Conservation (phyloP, 2,113 vertebrate species). For the Anseranas semipalmata region DNA sequence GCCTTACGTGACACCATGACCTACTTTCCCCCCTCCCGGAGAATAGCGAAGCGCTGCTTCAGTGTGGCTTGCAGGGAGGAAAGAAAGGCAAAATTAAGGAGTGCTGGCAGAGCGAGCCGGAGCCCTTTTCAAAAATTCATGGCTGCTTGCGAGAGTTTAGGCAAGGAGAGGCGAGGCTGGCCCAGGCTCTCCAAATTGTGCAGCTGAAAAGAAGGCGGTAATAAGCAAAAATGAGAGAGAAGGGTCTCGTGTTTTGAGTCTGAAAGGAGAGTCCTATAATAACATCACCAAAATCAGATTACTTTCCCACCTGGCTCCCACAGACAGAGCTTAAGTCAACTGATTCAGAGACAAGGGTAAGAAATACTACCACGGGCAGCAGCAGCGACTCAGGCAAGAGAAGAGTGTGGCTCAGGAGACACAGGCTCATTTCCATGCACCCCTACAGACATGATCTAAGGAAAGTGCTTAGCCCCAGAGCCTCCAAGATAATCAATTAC, state of each 20-base stretch:
- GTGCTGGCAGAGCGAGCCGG: background rate
- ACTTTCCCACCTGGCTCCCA: background rate
- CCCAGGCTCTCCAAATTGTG: background rate
- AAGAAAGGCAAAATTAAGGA: background rate
- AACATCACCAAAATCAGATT: background rate
- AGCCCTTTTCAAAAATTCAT: constrained; percentile 30
- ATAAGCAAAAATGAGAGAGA: background rate
- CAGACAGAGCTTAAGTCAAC: background rate
- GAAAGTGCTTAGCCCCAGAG: background rate
- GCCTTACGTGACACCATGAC: constrained; percentile 69
- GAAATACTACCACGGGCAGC: background rate
- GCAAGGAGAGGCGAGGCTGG: background rate
- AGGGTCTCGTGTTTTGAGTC: background rate
- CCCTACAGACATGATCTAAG: background rate
- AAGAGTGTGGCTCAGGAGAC: background rate
- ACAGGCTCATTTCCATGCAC: background rate
- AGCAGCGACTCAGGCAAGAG: background rate
- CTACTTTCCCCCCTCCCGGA: background rate
- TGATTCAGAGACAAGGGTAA: background rate
- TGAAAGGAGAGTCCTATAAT: background rate
- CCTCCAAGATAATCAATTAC: constrained; percentile 49
- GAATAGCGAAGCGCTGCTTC: background rate
- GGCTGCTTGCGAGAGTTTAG: constrained; percentile 33
- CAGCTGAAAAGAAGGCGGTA: background rate
- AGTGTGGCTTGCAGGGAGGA: background rate